These are phyloP conservation scores for Meleagris gallopavo DNA, from an alignment of 2,113 vertebrate species.

Conservation along the genomic window DNA sequence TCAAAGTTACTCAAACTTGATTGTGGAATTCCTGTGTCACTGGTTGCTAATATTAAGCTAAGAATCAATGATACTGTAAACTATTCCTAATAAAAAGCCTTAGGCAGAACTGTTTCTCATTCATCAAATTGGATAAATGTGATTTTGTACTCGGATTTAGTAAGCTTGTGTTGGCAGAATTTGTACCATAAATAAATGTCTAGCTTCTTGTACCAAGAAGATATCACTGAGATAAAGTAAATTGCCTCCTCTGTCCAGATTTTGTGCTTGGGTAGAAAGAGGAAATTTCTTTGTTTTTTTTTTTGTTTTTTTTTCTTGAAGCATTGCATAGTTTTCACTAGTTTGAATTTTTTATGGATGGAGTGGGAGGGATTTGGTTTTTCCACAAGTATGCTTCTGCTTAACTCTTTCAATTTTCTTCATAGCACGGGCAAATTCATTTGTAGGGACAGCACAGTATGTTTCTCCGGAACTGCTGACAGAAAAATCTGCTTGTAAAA, in stretches of 20 bases:
- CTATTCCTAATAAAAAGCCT: background rate
- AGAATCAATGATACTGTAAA: background rate
- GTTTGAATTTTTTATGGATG: background rate
- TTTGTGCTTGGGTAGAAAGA: background rate
- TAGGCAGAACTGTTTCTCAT: background rate
- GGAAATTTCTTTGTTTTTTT: background rate
- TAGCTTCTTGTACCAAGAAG: background rate
- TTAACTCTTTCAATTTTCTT: slow-evolving; percentile 17
- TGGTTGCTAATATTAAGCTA: background rate
- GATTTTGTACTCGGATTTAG: background rate
- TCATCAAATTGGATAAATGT: background rate
- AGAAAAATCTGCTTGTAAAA: slow-evolving; percentile 98
- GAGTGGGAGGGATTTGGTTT: background rate
- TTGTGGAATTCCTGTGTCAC: background rate
- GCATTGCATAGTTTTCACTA: background rate
- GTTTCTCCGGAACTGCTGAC: slow-evolving; percentile 98
- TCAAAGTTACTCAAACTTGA: background rate
- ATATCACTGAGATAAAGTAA: background rate
- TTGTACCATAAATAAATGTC: background rate
- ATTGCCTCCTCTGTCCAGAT: background rate
- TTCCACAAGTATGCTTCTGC: background rate
- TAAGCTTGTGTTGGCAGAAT: background rate
- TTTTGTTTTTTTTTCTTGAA: background rate
- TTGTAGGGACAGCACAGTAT: slow-evolving; percentile 98
- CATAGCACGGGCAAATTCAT: slow-evolving; percentile 94